Conservation (phyloP, 2,888 invertebrate species). For the Tetanocera ferruginea region DNA sequence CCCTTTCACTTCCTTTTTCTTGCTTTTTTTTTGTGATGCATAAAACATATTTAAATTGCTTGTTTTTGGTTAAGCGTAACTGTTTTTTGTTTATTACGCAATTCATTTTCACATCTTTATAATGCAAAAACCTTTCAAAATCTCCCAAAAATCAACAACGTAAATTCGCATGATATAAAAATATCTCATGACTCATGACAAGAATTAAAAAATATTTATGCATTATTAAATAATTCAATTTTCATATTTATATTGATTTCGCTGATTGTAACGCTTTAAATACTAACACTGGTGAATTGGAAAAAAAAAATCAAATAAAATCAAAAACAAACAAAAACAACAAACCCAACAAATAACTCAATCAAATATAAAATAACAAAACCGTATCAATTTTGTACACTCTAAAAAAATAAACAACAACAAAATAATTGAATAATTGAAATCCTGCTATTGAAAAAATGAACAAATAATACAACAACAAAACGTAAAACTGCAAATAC, state of each 20-base stretch:
- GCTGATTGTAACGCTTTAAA: neutral
- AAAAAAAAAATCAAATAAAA: constrained; percentile 9
- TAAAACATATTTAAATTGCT: neutral
- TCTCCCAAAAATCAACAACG: constrained; percentile 33
- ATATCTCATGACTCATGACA: neutral
- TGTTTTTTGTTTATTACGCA: neutral
- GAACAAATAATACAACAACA: neutral
- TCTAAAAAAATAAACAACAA: neutral
- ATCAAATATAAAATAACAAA: constrained; percentile 21
- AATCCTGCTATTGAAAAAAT: constrained; percentile 8
- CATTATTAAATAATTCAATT: neutral
- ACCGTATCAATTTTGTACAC: constrained; percentile 12
- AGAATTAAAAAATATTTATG: neutral
- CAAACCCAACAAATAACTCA: constrained; percentile 22
- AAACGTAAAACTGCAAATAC: constrained; percentile 10
- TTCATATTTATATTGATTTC: constrained; percentile 2
- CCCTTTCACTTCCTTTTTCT: neutral
- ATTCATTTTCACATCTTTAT: neutral
- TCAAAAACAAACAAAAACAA: constrained; percentile 24
- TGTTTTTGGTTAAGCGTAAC: neutral
- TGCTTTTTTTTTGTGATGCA: neutral
- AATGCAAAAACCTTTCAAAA: constrained; percentile 12
- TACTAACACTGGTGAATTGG: constrained; percentile 13
- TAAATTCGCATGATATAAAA: constrained; percentile 16
- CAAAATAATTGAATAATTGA: neutral